These are phyloP conservation scores for Mellilla xanthometata DNA, from an alignment of 2,888 invertebrate species.

Conservation along the genomic window DNA sequence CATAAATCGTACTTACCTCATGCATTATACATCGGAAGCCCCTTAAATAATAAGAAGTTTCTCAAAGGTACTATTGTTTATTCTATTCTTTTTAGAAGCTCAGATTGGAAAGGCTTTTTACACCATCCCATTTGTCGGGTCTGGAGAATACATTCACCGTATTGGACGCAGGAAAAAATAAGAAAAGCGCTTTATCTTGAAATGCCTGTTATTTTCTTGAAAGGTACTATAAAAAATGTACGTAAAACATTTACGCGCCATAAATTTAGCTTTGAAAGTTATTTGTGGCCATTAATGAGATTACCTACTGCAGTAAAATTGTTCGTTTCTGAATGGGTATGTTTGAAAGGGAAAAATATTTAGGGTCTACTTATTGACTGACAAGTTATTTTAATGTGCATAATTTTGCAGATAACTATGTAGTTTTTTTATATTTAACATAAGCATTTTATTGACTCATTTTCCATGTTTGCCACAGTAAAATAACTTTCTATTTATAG, in stretches of 20 bases:
- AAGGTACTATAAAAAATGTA: conserved; percentile 70
- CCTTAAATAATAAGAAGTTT: conserved; percentile 78
- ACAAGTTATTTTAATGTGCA: too few species aligned
- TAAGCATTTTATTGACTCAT: too few species aligned
- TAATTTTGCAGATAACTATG: too few species aligned
- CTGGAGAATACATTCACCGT: conserved; percentile 62
- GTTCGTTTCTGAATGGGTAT: conserved; percentile 17
- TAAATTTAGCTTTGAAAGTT: conserved; percentile 67
- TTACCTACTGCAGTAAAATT: conserved; percentile 47
- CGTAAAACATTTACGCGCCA: conserved; percentile 68
- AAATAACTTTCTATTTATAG: too few species aligned
- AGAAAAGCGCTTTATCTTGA: conserved; percentile 65
- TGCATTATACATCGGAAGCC: conserved; percentile 73
- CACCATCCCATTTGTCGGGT: conserved; percentile 64
- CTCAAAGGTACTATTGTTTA: conserved; percentile 70
- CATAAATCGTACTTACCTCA: conserved; percentile 65
- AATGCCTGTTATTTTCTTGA: conserved; percentile 72
- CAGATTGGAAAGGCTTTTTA: conserved; percentile 79
- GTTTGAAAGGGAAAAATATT: conserved; percentile 7
- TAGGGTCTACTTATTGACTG: neutral
- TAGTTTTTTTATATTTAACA: too few species aligned
- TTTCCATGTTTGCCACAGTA: too few species aligned
- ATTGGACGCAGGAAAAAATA: conserved; percentile 57
- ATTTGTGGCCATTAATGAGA: conserved; percentile 65
- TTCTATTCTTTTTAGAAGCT: conserved; percentile 68